Evolutionary conservation across 1,140 invertebrate species (phyloP).

Genomic region (Drosophila hydei): DNA sequence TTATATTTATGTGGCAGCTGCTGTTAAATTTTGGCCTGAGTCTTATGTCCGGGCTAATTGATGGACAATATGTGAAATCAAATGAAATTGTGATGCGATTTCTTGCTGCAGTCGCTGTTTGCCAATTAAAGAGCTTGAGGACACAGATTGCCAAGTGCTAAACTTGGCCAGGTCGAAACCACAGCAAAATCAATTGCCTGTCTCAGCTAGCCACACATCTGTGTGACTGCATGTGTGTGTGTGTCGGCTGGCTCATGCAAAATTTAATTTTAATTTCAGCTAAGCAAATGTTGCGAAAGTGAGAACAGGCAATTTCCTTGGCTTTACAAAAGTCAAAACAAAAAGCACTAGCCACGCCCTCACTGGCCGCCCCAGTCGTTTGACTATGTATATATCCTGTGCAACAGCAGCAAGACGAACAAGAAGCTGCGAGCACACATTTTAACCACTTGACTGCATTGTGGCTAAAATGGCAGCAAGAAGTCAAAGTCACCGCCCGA

Average conservation of each 20-base stretch:
- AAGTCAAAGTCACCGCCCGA: conserved; percentile 58
- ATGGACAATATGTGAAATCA: conserved; percentile 47
- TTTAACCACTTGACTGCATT: conserved; percentile 78
- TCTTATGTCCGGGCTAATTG: conserved; percentile 51
- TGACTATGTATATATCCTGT: conserved; percentile 10
- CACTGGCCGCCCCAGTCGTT: neutral
- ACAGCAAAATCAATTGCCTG: conserved; percentile 68
- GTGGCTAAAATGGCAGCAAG: conserved; percentile 65
- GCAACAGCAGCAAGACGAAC: conserved; percentile 18
- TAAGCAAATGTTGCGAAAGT: conserved; percentile 63
- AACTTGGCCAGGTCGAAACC: conserved; percentile 26
- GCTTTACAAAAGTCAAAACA: conserved; percentile 24
- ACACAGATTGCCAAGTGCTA: neutral
- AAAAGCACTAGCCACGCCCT: conserved; percentile 12
- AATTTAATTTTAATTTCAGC: conserved; percentile 77
- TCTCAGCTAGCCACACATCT: conserved; percentile 31
- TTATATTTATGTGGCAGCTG: conserved; percentile 67
- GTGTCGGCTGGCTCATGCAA: conserved; percentile 52
- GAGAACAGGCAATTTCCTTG: conserved; percentile 68
- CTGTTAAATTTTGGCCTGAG: conserved; percentile 43
- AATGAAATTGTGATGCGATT: conserved; percentile 31
- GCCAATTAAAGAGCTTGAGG: conserved; percentile 12
- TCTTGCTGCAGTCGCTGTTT: neutral
- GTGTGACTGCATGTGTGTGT: neutral
- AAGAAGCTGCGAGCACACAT: conserved; percentile 36